phyloP scores from a whole-genome alignment of 2,888 invertebrate genomes.

The Crioceris asparagi region DNA sequence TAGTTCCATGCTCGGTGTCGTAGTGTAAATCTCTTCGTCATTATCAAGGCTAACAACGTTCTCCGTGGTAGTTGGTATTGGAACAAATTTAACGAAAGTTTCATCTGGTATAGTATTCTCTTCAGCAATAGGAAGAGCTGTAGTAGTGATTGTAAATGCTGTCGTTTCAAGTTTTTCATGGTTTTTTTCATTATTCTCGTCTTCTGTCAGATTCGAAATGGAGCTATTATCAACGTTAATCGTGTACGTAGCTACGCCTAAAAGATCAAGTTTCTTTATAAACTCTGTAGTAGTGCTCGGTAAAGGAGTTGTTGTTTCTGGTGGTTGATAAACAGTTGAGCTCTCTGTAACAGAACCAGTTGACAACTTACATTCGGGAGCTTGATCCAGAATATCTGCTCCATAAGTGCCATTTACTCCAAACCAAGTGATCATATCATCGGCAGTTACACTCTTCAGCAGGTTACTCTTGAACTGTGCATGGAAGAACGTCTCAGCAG shows the following conservation, averaged over 20 bases:
- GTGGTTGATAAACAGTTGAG: too few species aligned
- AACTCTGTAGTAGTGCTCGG: too few species aligned
- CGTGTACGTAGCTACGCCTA: slow-evolving; percentile 28
- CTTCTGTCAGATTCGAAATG: too few species aligned
- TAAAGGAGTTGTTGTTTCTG: too few species aligned
- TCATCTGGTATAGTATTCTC: not conserved
- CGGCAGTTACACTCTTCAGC: slow-evolving; percentile 50
- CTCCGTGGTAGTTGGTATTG: not conserved
- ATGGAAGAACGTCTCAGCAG: slow-evolving; percentile 55
- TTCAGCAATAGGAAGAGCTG: not conserved
- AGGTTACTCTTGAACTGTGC: slow-evolving; percentile 48
- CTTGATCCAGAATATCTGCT: slow-evolving; percentile 11
- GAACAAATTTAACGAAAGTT: not conserved
- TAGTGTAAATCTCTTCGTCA: too few species aligned
- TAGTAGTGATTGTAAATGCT: too few species aligned
- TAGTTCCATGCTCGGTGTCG: not conserved
- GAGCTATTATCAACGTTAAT: slow-evolving; percentile 28
- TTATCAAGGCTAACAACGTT: not conserved
- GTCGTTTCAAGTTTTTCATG: not conserved
- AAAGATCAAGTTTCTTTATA: slow-evolving; percentile 17
- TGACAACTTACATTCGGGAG: slow-evolving; percentile 13
- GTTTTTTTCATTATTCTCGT: slow-evolving; percentile 9
- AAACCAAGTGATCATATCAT: slow-evolving; percentile 58
- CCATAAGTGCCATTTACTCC: slow-evolving; percentile 44
- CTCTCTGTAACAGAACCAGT: slow-evolving; percentile 7